phyloP scores from a whole-genome alignment of 2,888 invertebrate genomes.

The Heliconius ismenius region DNA sequence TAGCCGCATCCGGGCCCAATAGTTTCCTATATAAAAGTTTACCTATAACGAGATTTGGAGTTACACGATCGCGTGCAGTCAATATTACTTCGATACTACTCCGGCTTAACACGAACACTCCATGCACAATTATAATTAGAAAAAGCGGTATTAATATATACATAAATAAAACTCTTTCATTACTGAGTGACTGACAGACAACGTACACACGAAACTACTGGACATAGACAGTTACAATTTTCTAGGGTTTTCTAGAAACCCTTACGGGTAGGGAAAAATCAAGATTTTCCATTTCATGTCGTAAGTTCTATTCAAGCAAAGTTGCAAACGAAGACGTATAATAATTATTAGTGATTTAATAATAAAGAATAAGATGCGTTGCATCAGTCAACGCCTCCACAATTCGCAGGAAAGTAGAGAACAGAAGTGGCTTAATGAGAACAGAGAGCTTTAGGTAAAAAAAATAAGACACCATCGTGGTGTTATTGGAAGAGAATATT shows the following conservation, averaged over 20 bases:
- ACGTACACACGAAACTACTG: neutral
- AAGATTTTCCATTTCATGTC: no score
- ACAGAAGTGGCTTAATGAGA: neutral
- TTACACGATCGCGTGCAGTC: conserved; percentile 5
- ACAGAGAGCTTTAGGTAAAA: no score
- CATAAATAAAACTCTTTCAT: neutral
- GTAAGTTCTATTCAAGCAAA: no score
- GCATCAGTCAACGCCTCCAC: neutral
- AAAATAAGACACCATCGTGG: no score
- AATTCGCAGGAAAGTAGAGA: neutral
- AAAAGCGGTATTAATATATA: neutral
- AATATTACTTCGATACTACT: neutral
- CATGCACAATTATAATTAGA: neutral
- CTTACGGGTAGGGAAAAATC: no score
- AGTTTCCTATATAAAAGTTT: neutral
- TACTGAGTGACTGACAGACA: neutral
- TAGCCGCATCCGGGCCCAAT: no score
- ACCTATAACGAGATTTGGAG: neutral
- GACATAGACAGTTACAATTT: neutral
- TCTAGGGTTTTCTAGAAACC: no score
- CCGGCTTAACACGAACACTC: neutral
- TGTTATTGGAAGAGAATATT: no score
- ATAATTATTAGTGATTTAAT: no score
- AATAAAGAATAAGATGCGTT: no score
- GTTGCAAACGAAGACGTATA: no score